Evolutionary conservation across 2,888 invertebrate species (phyloP), one percentile per base, ranked within the genome.

Genomic region (Drosophila fungiperda): DNA sequence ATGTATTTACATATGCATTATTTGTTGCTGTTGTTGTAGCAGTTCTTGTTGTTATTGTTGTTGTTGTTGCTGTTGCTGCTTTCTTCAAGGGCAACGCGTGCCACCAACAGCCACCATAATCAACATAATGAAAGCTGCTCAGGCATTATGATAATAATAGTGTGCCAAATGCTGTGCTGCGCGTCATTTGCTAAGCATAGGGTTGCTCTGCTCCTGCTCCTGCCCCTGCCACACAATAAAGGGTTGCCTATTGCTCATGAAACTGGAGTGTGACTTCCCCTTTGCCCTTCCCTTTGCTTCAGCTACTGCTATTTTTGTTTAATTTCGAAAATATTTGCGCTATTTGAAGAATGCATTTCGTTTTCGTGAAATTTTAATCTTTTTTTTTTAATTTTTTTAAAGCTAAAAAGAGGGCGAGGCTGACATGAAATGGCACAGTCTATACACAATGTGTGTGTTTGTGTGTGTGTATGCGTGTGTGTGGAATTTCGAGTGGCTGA

Each of bases 81-180:
- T 36, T 17, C 23, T 59, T 54, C 17, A 20, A 52, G 32, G 61
- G 45, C 53, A 68, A 72, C 82, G 73, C 84, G 83, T 84, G 83
- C 67, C 85, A 53, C 64, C 64, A 68, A 55, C 68, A 33, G 57
- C 60, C 71, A 68, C 49, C 63, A 68, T 76, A 82, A 78, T 83
- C 82, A 78, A 57, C 68, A 76, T 76, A 82, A 78, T 82, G 75
- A 74, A 74, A 70, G 68, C 55, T 73, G 76, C 55, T 55, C 55
- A 55, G 74, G 78, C 73, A 84, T 84, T 82, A 83, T 84, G 61
- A 73, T 82, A 80, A 82, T 85, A 84, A 80, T 87, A 85, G 85
- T 84, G 82, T 78, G 82, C 82, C 80, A 87, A 82, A 80, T 80
- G 81, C 66, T 64, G 36, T 64, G 55, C 74, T 64, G 55, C 74